A percentile compares a stretch with the other conserved stretches of the same genome.
Evolutionary conservation across 2,888 invertebrate species (phyloP).

Genomic region (Drosophila borborema): DNA sequence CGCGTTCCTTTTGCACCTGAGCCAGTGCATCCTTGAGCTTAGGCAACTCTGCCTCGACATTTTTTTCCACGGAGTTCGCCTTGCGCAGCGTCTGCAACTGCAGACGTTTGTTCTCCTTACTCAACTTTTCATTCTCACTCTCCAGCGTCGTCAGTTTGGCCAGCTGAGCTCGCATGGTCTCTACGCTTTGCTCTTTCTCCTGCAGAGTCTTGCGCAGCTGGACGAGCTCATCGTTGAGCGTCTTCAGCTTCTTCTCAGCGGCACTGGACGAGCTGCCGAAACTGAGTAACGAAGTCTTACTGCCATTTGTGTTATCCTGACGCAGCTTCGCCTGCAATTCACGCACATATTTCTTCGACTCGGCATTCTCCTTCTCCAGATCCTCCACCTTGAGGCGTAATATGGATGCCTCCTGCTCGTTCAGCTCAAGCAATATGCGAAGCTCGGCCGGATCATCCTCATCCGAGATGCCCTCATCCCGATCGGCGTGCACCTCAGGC

Average conservation of each 20-base stretch:
- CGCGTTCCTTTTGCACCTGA: slow-evolving; percentile 88
- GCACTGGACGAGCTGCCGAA: slow-evolving; percentile 62
- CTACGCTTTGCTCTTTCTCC: slow-evolving; percentile 93
- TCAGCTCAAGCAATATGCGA: slow-evolving; percentile 93
- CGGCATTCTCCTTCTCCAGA: slow-evolving; percentile 92
- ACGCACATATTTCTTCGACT: slow-evolving; percentile 90
- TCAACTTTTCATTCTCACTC: slow-evolving; percentile 91
- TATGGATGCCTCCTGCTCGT: slow-evolving; percentile 95
- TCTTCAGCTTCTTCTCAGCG: slow-evolving; percentile 85
- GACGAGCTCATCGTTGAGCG: slow-evolving; percentile 90
- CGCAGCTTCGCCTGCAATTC: slow-evolving; percentile 90
- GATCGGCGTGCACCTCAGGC: slow-evolving; percentile 89
- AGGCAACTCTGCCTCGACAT: slow-evolving; percentile 86
- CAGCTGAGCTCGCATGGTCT: slow-evolving; percentile 90
- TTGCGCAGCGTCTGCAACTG: slow-evolving; percentile 87
- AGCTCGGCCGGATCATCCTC: slow-evolving; percentile 94
- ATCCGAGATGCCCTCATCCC: slow-evolving; percentile 90
- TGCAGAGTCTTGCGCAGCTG: slow-evolving; percentile 91
- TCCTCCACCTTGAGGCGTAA: slow-evolving; percentile 93
- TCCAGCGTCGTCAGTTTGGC: slow-evolving; percentile 90
- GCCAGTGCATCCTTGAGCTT: slow-evolving; percentile 87
- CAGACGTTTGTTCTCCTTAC: slow-evolving; percentile 90
- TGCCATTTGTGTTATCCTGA: slow-evolving; percentile 56
- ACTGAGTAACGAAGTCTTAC: slow-evolving; percentile 61
- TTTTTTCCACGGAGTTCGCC: slow-evolving; percentile 70